A percentile compares a stretch with the other conserved stretches of the same genome.
phyloP scores from a whole-genome alignment of 2,888 invertebrate species.

The Watsonalla cultraria region DNA sequence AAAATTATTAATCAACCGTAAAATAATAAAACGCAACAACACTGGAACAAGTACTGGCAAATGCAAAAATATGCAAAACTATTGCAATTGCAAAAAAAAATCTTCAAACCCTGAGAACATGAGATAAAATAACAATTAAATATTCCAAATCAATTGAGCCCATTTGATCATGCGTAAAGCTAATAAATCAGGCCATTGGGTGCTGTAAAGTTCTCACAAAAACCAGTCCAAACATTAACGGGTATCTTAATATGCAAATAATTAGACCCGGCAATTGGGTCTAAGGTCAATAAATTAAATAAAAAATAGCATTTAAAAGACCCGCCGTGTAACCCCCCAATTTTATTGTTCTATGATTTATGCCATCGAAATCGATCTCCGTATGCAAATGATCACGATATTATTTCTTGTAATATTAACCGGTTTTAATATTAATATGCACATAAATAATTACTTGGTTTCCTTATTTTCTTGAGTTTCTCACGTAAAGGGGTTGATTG shows the following conservation, averaged over 20 bases:
- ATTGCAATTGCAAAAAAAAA: neutral
- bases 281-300: slow-evolving; percentile 70
- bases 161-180: slow-evolving; percentile 48
- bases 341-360: slow-evolving; percentile 73
- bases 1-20: no score
- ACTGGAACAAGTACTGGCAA: no score
- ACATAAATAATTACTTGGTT: slow-evolving; percentile 69
- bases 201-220: slow-evolving; percentile 51
- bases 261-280: slow-evolving; percentile 49
- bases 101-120: neutral
- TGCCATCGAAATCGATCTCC: slow-evolving; percentile 57
- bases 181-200: slow-evolving; percentile 43
- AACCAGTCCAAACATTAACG: slow-evolving; percentile 39
- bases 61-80: no score
- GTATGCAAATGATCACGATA: slow-evolving; percentile 57
- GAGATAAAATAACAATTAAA: slow-evolving; percentile 2
- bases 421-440: slow-evolving; percentile 65
- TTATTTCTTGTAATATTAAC: slow-evolving; percentile 40
- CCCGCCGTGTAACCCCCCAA: slow-evolving; percentile 50
- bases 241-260: slow-evolving; percentile 64
- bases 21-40: no score
- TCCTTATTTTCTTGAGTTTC: slow-evolving; percentile 64
- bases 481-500: slow-evolving; percentile 68
- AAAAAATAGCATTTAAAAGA: slow-evolving; percentile 47
- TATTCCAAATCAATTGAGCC: slow-evolving; percentile 14